Base-by-base conservation (phyloP, 2,888 invertebrate species). In the Pycnomerus fuliginosus region DNA sequence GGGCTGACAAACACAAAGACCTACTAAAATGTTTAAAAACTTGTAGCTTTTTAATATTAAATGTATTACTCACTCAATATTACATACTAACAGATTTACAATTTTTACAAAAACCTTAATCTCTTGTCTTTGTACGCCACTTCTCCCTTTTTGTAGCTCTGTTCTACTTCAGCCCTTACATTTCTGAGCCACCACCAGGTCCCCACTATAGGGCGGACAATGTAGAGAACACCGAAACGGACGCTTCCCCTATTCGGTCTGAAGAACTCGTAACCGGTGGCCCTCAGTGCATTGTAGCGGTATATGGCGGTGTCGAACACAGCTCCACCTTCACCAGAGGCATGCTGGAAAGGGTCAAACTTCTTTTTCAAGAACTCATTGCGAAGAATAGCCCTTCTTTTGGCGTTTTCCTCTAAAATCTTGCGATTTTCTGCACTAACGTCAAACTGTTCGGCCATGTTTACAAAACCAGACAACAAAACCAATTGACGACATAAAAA, bases 261-360 rank as follows among this genome's bases (percentile, higher is more conserved):
- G 65, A 89, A 90, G 61, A 81, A 74, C 0, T 87, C 83, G 50
- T 75, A 79, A 34, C 79, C 72, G 3, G 78, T 79, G 0, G 79
- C 79, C 67, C 80, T 80, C 82, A 90, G 80, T 0, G 90, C 79
- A 64, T 82, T 74, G 64, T 80, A 90, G 36, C 88, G 80, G 60
- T 87, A 83, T 2, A 90, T 53, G 5, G 83, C 86, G n/a, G 84
- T 73, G 70, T 93, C 93, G 68, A 91, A 87, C 68, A 87, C 75
- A 68, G 78, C 75, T 31, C 87, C 87, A 56, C 83, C 82, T 69
- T 84, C 81, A 8, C 75, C 76, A 0, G 76, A 71, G 8, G 80
- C 81, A 74, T 85, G 82, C 61, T 80, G 78, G 66, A 79, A 79
- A 1, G 93, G 93, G 70, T 90, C 84, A 0, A 80, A 75, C 15